phyloP scores from a whole-genome alignment of 2,888 invertebrate species.

The Aphrophora alni region DNA sequence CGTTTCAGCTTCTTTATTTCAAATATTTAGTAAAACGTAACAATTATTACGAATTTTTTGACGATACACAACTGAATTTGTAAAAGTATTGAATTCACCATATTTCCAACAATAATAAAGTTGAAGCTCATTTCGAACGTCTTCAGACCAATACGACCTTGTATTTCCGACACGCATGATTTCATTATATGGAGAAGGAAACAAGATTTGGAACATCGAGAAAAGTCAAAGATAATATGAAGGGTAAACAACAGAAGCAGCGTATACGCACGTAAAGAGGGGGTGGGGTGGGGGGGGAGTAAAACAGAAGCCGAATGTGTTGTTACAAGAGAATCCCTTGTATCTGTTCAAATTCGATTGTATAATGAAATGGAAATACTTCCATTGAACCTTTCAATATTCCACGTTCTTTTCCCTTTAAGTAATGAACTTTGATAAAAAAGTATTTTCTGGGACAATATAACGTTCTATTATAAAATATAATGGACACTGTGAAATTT shows the following conservation, averaged over 20 bases:
- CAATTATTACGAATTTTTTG: too few species aligned
- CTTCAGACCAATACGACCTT: neutral
- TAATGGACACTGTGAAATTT: too few species aligned
- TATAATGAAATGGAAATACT: neutral
- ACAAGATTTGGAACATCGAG: conserved; percentile 2
- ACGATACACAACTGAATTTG: too few species aligned
- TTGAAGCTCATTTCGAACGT: too few species aligned
- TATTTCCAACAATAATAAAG: too few species aligned
- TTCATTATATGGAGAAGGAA: neutral
- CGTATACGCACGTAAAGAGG: too few species aligned
- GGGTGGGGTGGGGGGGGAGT: neutral
- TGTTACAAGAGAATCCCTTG: neutral
- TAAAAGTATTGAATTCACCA: too few species aligned
- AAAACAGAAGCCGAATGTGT: neutral
- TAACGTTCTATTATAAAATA: too few species aligned
- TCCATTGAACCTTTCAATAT: neutral
- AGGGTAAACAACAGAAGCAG: neutral
- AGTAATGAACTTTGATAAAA: too few species aligned
- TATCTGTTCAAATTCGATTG: neutral
- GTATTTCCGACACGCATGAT: conserved; percentile 2
- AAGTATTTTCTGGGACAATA: too few species aligned
- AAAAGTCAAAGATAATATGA: conserved; percentile 6
- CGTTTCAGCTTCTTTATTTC: too few species aligned
- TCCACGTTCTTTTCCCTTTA: neutral
- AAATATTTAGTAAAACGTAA: too few species aligned